These are phyloP conservation scores for Vulpes vulpes DNA, from an alignment of 2,113 vertebrate species.

Conservation along the genomic window DNA sequence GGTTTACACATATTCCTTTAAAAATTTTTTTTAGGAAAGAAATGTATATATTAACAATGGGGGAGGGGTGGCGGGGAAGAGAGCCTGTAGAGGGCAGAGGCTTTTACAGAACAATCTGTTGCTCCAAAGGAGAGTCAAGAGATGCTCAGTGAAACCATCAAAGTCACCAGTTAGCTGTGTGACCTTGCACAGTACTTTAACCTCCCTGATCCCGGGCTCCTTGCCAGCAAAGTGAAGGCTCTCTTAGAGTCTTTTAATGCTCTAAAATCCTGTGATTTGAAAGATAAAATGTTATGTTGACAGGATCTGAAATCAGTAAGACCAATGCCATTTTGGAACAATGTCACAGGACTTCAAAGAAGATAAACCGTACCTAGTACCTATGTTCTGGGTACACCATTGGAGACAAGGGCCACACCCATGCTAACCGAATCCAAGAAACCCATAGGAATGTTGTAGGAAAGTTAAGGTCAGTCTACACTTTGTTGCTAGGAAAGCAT, in stretches of 20 bases:
- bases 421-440: conserved; percentile 63
- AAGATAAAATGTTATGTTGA: neutral
- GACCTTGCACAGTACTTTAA: neutral
- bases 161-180: neutral
- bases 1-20: conserved; percentile 24
- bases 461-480: conserved; percentile 57
- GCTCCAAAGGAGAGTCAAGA: neutral
- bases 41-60: neutral
- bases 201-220: neutral
- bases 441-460: conserved; percentile 20
- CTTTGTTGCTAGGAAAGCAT: conserved; percentile 68
- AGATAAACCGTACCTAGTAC: neutral
- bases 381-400: neutral
- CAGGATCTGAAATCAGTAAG: neutral
- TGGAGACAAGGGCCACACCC: conserved; percentile 55
- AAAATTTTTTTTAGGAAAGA: neutral
- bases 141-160: too few species aligned
- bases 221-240: neutral
- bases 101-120: neutral
- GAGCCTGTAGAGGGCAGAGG: neutral
- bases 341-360: neutral
- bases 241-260: neutral
- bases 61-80: neutral
- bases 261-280: neutral
- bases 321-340: neutral